Percentiles rank a stretch among this genome's conserved stretches.
These are phyloP conservation scores for Dicaeum eximium DNA, from an alignment of 2,113 vertebrate species.

Conservation along the genomic window DNA sequence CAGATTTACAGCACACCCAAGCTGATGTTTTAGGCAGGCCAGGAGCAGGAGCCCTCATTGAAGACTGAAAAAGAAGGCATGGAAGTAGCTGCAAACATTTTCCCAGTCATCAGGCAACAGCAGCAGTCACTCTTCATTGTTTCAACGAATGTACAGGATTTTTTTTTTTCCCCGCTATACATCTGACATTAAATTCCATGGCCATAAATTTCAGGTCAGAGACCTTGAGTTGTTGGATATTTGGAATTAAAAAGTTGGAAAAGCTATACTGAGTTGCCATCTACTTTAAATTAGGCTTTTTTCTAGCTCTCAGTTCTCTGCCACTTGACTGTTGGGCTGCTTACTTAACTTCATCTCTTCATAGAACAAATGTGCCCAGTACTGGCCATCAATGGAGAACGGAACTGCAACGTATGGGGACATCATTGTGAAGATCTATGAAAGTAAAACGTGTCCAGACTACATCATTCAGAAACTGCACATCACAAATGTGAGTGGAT, in stretches of 20 bases:
- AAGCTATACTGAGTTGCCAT: not conserved
- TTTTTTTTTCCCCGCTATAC: not conserved
- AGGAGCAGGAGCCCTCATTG: not conserved
- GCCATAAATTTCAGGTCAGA: not conserved
- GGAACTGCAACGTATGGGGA: constrained; percentile 80
- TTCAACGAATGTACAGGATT: not conserved
- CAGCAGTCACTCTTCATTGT: not conserved
- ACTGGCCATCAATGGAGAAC: constrained; percentile 85
- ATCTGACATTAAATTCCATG: not conserved
- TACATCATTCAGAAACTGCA: constrained; percentile 87
- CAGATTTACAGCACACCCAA: not conserved
- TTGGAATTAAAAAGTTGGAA: not conserved
- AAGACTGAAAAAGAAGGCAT: not conserved
- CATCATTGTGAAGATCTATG: constrained; percentile 81
- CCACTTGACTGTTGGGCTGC: not conserved
- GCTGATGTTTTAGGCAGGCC: not conserved
- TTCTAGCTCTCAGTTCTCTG: not conserved
- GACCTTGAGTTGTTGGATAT: not conserved
- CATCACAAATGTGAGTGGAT: constrained; percentile 81
- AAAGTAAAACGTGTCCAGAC: constrained; percentile 85
- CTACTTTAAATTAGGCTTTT: not conserved
- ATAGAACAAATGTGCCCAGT: constrained; percentile 92
- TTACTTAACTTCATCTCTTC: not conserved
- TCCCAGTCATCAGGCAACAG: not conserved
- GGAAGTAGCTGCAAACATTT: not conserved